Base-by-base conservation (phyloP, 2,888 invertebrate genomes). In the Aromia moschata region DNA sequence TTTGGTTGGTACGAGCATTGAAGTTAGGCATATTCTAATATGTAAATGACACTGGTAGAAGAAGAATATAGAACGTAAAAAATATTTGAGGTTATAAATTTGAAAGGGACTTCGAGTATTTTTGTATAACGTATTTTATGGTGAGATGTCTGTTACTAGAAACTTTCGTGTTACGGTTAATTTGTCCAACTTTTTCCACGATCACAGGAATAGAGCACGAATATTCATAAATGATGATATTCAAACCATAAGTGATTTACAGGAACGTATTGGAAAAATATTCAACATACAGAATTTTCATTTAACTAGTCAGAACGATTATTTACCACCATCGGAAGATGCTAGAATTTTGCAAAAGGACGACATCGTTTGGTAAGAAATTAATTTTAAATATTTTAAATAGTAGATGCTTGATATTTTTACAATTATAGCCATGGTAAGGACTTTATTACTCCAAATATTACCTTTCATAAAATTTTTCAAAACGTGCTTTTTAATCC, bases 251-350 rank as follows among this genome's bases (percentile, higher is more conserved):
- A 12, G 44, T 44, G 65, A 63, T 56, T 45, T 65, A 5, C 41
- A 61, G 10, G 25, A 57, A 12, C 62, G 52, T 31, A 59, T 65
- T 12, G 17, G 43, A 18, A 10, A 33, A 11, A 40, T 61, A 55
- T 65, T 63, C 40, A 14, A 17, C 2, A 53, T 65, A 18, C 5
- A 56, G n/a, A 47, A 61, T 43, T 63, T 65, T 12, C 17, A 49
- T 44, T 60, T 65, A 55, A 46, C 46, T 38, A 43, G 52, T 16
- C 41, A 49, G 11, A 57, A 61, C 33, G 55, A 63, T n/a, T 65
- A 31, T 52, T 56, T 65, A 17, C 65, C 65, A 10, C 56, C 60
- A 9, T 41, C 61, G n/a, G 65, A 65, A 55, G 61, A 63, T 58
- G 52, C 59, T 7, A 49, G 56, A 43, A 37, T 65, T 15, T 15